phyloP scores from a whole-genome alignment of 2,113 vertebrate genomes.

The Poeciliopsis retropinna region DNA sequence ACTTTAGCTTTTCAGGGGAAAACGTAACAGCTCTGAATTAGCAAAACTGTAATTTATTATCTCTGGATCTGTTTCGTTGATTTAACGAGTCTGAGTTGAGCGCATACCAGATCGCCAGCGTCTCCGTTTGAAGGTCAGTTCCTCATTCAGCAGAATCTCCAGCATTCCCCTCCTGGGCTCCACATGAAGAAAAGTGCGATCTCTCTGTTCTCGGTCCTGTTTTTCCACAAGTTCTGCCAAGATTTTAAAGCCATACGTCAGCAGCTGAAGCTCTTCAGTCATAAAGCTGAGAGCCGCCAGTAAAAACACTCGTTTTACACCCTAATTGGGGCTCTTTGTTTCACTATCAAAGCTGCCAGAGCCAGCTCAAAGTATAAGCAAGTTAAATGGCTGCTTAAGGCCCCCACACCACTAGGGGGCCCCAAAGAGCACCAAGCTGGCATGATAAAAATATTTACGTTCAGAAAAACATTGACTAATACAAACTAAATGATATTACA shows the following conservation, averaged over 20 bases:
- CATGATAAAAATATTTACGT: too few relatives aligned
- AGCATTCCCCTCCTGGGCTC: conserved; percentile 1
- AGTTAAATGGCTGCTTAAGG: too few relatives aligned
- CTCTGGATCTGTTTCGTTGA: conserved; percentile 6
- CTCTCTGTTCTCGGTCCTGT: conserved; percentile 14
- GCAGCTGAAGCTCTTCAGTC: conserved; percentile 33
- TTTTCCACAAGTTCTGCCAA: conserved; percentile 72
- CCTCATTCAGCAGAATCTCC: conserved; percentile 3
- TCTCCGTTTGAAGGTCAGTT: conserved; percentile 37
- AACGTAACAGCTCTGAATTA: not conserved
- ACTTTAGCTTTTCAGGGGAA: not conserved
- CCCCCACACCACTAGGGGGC: too few relatives aligned
- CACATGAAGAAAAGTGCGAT: conserved; percentile 29
- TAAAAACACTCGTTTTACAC: conserved; percentile 59
- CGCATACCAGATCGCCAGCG: conserved; percentile 28
- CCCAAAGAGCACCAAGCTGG: too few relatives aligned
- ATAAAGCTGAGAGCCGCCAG: conserved; percentile 52
- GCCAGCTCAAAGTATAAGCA: too few relatives aligned
- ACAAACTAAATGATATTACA: too few relatives aligned
- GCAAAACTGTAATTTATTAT: not conserved
- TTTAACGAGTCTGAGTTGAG: conserved; percentile 13
- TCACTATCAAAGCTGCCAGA: conserved; percentile 28
- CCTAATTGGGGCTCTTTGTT: conserved; percentile 49
- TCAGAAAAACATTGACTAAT: too few relatives aligned
- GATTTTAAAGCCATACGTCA: conserved; percentile 54